phyloP scores from a whole-genome alignment of 1,140 invertebrate genomes.

The Diprion similis region DNA sequence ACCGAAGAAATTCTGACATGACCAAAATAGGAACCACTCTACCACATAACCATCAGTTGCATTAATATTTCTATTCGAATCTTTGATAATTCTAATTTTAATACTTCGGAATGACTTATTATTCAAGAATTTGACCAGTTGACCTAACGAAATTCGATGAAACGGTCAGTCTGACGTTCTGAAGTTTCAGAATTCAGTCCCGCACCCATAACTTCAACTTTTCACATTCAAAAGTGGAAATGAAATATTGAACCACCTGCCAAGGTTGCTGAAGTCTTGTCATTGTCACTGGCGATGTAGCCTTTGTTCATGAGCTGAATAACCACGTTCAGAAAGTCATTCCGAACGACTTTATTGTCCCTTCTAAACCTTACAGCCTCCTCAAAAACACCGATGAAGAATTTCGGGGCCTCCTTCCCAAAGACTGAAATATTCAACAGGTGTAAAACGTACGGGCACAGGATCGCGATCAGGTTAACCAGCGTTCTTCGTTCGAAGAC shows the following conservation, averaged over 20 bases:
- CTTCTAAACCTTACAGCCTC: slow-evolving; percentile 58
- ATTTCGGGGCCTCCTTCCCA: slow-evolving; percentile 42
- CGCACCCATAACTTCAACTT: too few relatives aligned
- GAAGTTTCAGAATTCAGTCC: too few relatives aligned
- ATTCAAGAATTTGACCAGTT: too few relatives aligned
- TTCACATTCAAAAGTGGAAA: too few relatives aligned
- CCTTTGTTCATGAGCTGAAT: slow-evolving; percentile 43
- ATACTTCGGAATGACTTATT: too few relatives aligned
- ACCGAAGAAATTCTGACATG: too few relatives aligned
- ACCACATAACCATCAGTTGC: too few relatives aligned
- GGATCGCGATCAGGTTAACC: slow-evolving; percentile 21
- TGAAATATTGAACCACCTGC: not conserved
- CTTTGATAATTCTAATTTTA: too few relatives aligned
- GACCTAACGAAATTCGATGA: too few relatives aligned
- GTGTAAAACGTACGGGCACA: slow-evolving; percentile 19
- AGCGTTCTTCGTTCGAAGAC: slow-evolving; percentile 47
- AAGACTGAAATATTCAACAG: slow-evolving; percentile 21
- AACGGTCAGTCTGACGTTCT: too few relatives aligned
- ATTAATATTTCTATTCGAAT: too few relatives aligned
- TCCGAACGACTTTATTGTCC: slow-evolving; percentile 52
- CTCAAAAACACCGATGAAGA: slow-evolving; percentile 61
- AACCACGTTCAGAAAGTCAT: slow-evolving; percentile 54
- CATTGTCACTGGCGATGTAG: slow-evolving; percentile 21
- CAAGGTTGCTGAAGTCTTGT: not conserved
- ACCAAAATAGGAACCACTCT: too few relatives aligned